A percentile compares a stretch with the other conserved stretches of the same genome.
These are phyloP conservation scores for Cyclina sinensis DNA, from an alignment of 1,140 invertebrate species.

Conservation along the genomic window DNA sequence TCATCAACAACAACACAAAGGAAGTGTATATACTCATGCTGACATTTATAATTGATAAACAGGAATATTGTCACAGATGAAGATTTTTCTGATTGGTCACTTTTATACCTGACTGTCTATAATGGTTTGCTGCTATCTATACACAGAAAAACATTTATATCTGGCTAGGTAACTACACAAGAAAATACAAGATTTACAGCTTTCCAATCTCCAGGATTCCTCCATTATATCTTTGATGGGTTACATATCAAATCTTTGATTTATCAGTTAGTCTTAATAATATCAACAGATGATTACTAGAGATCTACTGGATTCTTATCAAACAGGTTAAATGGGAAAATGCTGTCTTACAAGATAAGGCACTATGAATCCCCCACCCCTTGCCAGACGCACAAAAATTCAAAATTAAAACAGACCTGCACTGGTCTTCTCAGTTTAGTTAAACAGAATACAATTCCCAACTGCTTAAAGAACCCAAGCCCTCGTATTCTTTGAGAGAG, in stretches of 20 bases:
- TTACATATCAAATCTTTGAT: conserved; percentile 2
- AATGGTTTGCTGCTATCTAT: background rate
- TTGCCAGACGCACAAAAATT: too few relatives aligned
- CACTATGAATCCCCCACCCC: background rate
- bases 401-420: background rate
- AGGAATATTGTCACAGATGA: too few relatives aligned
- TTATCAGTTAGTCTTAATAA: conserved; percentile 6
- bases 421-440: too few relatives aligned
- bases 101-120: background rate
- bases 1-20: too few relatives aligned
- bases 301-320: background rate
- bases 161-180: background rate
- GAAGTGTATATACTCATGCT: too few relatives aligned
- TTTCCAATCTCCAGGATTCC: background rate
- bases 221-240: background rate
- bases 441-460: too few relatives aligned
- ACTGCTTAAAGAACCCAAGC: too few relatives aligned
- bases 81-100: background rate
- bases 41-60: too few relatives aligned
- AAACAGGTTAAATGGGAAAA: conserved; percentile 24
- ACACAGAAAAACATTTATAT: conserved; percentile 5
- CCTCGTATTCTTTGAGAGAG: too few relatives aligned
- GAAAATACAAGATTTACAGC: conserved; percentile 10
- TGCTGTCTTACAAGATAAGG: background rate
- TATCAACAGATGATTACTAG: background rate